These are phyloP conservation scores for Listrodromus nycthemerus DNA, from an alignment of 2,888 invertebrate genomes.

Conservation along the genomic window DNA sequence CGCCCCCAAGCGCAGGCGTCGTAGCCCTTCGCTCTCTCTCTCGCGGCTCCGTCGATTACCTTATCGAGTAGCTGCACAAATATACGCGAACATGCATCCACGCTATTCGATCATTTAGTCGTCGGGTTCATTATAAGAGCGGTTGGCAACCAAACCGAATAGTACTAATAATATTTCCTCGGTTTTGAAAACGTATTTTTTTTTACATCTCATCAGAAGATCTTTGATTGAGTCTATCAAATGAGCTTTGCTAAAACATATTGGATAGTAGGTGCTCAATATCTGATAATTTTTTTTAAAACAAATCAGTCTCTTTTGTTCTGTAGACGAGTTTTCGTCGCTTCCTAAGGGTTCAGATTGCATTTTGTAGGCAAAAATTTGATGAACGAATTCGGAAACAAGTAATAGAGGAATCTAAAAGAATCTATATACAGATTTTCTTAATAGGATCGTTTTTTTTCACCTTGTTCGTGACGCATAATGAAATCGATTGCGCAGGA, in stretches of 20 bases:
- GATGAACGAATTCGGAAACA: not conserved
- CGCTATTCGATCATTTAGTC: not conserved
- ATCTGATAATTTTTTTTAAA: not conserved
- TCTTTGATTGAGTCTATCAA: not conserved
- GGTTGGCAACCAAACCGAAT: not conserved
- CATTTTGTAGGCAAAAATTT: not conserved
- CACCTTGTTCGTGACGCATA: not conserved
- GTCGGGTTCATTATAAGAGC: not conserved
- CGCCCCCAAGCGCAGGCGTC: not conserved
- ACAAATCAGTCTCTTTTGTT: not conserved
- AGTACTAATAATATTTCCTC: not conserved
- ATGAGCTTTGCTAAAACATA: not conserved
- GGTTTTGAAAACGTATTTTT: not conserved
- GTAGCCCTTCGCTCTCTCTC: not conserved
- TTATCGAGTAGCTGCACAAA: not conserved
- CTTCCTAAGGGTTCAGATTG: not conserved
- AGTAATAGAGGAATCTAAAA: too few species aligned
- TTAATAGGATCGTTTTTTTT: not conserved
- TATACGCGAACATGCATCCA: not conserved
- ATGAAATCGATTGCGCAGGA: constrained; percentile 3
- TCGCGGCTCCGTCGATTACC: not conserved
- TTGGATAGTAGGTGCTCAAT: too few species aligned
- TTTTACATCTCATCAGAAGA: not conserved
- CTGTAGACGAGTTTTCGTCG: not conserved
- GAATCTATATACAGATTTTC: not conserved